Percentiles rank a stretch among this genome's conserved stretches.
Evolutionary conservation across 2,888 invertebrate species (phyloP).

Genomic region (Sphecodes monilicornis): DNA sequence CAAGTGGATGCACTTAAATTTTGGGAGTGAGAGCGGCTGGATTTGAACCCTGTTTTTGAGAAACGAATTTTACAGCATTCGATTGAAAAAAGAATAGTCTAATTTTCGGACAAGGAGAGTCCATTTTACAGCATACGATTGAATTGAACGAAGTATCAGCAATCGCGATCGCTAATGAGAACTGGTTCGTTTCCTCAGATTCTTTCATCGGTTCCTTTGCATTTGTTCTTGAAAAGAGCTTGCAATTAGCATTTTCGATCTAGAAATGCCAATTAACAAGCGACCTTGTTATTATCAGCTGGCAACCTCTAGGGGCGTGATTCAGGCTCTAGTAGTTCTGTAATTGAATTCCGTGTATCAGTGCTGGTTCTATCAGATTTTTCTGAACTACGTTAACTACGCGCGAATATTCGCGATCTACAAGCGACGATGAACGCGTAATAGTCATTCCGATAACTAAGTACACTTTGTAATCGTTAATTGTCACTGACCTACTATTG

Average conservation of each 20-base stretch:
- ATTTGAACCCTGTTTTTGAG: too few relatives aligned
- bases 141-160: neutral
- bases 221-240: constrained; percentile 32
- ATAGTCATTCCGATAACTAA: constrained; percentile 9
- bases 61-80: too few relatives aligned
- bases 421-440: neutral
- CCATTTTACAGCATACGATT: neutral
- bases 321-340: constrained; percentile 1
- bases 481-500: neutral
- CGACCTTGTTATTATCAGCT: constrained; percentile 55
- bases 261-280: constrained; percentile 46
- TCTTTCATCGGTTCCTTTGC: neutral
- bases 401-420: neutral
- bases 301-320: constrained; percentile 13
- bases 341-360: neutral
- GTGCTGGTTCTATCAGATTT: neutral
- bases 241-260: constrained; percentile 44
- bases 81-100: too few relatives aligned
- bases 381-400: neutral
- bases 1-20: too few relatives aligned
- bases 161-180: neutral
- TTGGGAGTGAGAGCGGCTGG: too few relatives aligned
- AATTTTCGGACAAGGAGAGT: neutral
- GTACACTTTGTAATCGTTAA: neutral
- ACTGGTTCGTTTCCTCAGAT: neutral